Base-by-base conservation (phyloP, 1,140 invertebrate genomes). In the Polypedilum vanderplanki region DNA sequence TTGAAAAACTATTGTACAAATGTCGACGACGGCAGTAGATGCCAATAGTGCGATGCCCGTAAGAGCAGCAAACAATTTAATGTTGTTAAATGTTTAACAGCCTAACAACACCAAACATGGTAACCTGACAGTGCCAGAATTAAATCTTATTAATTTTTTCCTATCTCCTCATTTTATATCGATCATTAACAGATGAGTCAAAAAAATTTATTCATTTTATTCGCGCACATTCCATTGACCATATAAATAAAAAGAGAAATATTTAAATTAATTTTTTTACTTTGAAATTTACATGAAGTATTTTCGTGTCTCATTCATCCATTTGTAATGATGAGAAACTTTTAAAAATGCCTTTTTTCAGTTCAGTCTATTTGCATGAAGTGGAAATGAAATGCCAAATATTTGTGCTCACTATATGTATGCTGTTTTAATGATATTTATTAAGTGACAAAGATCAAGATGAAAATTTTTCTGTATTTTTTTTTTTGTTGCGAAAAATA, bases 301-400 rank as follows among this genome's bases (percentile, higher is more conserved):
- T n/a, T 12, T 46, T 57, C 12, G n/a, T 57, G 46, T 1, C 24
- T 33, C 46, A 57, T 57, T n/a, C 46, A 57, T 57, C 46, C 46
- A 15, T n/a, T n/a, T 57, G 12, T 57, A 5, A 33, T n/a, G 24
- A 33, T 33, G 24, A 33, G 24, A 33, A 33, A 33, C 24, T 33
- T 33, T n/a, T n/a, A n/a, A n/a, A 33, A 33, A 33, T 33, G 24
- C 24, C 24, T 33, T 33, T 33, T 33, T 33, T 33, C 5, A 3
- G 2, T 3, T 33, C 24, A 5, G 2, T 33, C 24, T 33, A 33
- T 33, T 57, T 57, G 46, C n/a, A 15, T 57, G 65, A 70, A 17
- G 65, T 70, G 65, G 65, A 70, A 70, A 70, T 70, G 65, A 70
- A 70, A 70, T 70, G 65, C 8, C 65, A 70, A 70, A 70, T 70